Conservation (phyloP, 2,113 vertebrate genomes). For the Otis tarda region DNA sequence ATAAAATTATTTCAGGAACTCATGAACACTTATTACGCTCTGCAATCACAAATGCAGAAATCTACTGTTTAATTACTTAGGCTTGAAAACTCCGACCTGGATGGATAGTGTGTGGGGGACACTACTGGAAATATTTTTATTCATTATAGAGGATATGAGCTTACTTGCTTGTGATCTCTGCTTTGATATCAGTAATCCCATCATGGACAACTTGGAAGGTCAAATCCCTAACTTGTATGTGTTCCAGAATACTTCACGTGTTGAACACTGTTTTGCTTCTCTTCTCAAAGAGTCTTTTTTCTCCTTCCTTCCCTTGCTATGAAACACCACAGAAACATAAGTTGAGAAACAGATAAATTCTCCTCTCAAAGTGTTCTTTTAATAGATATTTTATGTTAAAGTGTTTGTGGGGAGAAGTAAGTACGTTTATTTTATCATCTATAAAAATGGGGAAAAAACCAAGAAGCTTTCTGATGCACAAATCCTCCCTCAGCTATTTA, state of each 20-base stretch:
- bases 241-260: not conserved
- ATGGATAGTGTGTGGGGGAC: not conserved
- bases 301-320: not conserved
- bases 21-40: not conserved
- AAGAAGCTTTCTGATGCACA: not conserved
- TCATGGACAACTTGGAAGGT: not conserved
- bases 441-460: not conserved
- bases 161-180: not conserved
- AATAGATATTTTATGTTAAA: not conserved
- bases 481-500: not conserved
- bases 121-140: not conserved
- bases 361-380: not conserved
- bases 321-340: not conserved
- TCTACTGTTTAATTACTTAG: not conserved
- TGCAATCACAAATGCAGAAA: not conserved
- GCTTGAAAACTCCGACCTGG: not conserved
- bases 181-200: conserved; percentile 47
- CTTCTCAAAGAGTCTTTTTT: not conserved
- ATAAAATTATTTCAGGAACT: not conserved
- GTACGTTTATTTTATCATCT: not conserved
- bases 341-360: not conserved
- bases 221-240: not conserved
- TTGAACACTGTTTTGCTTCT: not conserved
- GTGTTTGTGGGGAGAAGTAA: not conserved
- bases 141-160: conserved; percentile 18